Conservation (phyloP, 2,888 invertebrate genomes). For the Drosophila glabriapex region DNA sequence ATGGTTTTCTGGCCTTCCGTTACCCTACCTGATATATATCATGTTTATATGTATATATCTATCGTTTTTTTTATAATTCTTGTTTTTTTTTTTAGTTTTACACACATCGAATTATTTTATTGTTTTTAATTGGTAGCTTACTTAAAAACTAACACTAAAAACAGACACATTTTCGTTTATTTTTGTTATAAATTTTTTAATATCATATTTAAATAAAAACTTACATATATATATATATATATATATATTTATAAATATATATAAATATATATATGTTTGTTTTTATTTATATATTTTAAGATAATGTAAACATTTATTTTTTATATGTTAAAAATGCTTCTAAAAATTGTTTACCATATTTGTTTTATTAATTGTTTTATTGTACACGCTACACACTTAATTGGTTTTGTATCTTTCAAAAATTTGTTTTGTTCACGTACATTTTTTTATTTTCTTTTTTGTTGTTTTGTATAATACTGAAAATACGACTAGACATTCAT, state of each 20-base stretch:
- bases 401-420: conserved; percentile 64
- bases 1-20: conserved; percentile 47
- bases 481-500: conserved; percentile 85
- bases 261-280: conserved; percentile 34
- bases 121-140: conserved; percentile 63
- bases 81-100: conserved; percentile 39
- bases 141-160: conserved; percentile 82
- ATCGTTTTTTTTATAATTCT: conserved; percentile 4
- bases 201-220: conserved; percentile 43
- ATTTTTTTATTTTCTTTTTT: conserved; percentile 44
- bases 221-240: conserved; percentile 25
- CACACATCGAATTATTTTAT: conserved; percentile 53
- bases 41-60: conserved; percentile 34
- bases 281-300: conserved; percentile 52
- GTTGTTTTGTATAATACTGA: conserved; percentile 83
- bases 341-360: conserved; percentile 77
- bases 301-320: conserved; percentile 75
- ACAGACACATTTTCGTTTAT: conserved; percentile 80
- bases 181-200: conserved; percentile 45
- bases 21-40: conserved; percentile 28
- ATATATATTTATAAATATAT: conserved; percentile 37
- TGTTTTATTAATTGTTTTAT: conserved; percentile 60
- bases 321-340: conserved; percentile 78
- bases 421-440: conserved; percentile 66
- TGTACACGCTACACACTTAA: conserved; percentile 80